Base-by-base conservation (phyloP, 2,797 vertebrate species). In the Oryzias sinensis region DNA sequence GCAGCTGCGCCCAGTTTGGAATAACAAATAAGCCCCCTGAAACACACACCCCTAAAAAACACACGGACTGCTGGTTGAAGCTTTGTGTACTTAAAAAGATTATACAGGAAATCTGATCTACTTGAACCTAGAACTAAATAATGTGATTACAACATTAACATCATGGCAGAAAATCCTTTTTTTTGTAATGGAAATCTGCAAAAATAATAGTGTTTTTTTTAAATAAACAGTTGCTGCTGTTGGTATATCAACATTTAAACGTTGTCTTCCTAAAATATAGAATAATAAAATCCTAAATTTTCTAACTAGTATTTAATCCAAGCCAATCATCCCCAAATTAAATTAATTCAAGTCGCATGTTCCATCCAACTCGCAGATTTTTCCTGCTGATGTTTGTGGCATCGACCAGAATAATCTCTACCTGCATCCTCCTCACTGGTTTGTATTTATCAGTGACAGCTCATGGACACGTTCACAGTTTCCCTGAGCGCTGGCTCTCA, bases 401-500 rank as follows among this genome's bases (percentile, higher is more conserved):
- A 41, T 43, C 14, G 15, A 56, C 64, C 43, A 60, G 33, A 63
- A 15, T 15, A 58, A 27, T 59, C 15, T 69, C 16, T 27, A 43
- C 49, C 59, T 71, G 58, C 8, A 1, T 74, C 53, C 15, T 27
- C 58, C 59, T 41, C 41, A 58, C 49, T 56, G 41, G 49, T 54
- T 50, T 33, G 66, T 62, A 59, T 40, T 63, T 58, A 66, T 59
- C 63, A 75, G 16, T 50, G 58, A 53, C 70, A 71, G 74, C 59
- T 51, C 74, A 70, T 49, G 50, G 53, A 70, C 59, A 57, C 67
- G 67, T 60, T 74, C 66, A 58, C 53, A 56, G 56, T n/a, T 64
- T 68, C 72, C 64, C 57, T 45, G 7, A 78, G 77, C 71, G 22
- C 63, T 62, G 46, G 65, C 67, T 73, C 65, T 74, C 70, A 54